Percentiles rank a stretch among this genome's conserved stretches.
These are phyloP conservation scores for Acanthococcus lagerstroemiae DNA, from an alignment of 2,888 invertebrate species.

Conservation along the genomic window DNA sequence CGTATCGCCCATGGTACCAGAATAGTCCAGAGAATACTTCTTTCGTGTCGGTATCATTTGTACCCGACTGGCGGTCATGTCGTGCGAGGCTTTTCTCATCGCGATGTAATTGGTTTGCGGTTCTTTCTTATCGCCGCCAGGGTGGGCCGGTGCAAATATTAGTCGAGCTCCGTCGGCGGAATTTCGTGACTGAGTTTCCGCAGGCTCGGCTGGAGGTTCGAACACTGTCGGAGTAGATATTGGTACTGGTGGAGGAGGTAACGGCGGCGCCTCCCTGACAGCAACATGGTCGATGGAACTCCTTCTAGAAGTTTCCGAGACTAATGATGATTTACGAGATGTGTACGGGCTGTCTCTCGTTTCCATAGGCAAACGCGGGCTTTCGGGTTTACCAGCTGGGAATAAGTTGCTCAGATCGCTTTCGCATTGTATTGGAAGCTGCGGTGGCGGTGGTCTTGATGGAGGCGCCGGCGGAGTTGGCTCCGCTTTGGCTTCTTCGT, in stretches of 20 bases:
- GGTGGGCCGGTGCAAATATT: neutral
- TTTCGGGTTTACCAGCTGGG: too few species aligned
- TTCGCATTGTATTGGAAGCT: constrained; percentile 7
- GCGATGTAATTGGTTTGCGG: neutral
- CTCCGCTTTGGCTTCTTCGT: constrained; percentile 25
- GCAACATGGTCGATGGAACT: constrained; percentile 15
- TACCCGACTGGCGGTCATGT: constrained; percentile 8
- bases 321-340: constrained; percentile 16
- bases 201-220: constrained; percentile 37
- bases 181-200: neutral
- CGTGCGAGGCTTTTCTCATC: constrained; percentile 21
- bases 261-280: neutral
- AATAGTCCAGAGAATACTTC: constrained; percentile 26
- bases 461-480: constrained; percentile 32
- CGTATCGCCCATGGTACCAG: neutral
- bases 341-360: neutral
- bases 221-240: constrained; percentile 36
- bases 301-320: constrained; percentile 8
- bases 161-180: neutral
- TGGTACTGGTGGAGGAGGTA: constrained; percentile 29
- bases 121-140: neutral
- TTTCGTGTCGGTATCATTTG: constrained; percentile 20
- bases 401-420: constrained; percentile 14
- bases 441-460: constrained; percentile 28
- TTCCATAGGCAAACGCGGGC: too few species aligned